These are phyloP conservation scores for Vanessa tameamea DNA, from an alignment of 1,140 invertebrate species.

Conservation along the genomic window DNA sequence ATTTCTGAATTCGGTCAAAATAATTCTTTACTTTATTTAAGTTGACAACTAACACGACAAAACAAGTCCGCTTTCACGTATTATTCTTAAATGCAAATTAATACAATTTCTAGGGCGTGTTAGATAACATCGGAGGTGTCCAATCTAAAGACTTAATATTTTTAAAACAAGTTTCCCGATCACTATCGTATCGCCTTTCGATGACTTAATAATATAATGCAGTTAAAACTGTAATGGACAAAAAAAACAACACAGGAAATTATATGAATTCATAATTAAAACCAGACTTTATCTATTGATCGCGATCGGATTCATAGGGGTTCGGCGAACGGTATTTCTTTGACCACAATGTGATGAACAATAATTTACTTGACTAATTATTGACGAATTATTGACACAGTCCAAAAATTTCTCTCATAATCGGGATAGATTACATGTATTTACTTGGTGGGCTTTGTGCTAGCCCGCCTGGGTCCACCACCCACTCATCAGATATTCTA, in stretches of 20 bases:
- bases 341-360: not conserved
- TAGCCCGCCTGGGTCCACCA: too few species aligned
- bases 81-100: constrained; percentile 26
- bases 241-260: constrained; percentile 3
- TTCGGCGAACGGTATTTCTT: not conserved
- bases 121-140: constrained; percentile 28
- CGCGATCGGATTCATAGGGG: not conserved
- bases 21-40: not conserved
- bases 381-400: too few species aligned
- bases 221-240: constrained; percentile 15
- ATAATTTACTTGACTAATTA: too few species aligned
- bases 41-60: constrained; percentile 19
- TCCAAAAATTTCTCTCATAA: too few species aligned
- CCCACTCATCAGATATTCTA: too few species aligned
- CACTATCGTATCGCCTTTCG: constrained; percentile 25
- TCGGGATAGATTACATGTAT: too few species aligned
- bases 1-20: not conserved
- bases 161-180: constrained; percentile 27
- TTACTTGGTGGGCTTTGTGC: too few species aligned
- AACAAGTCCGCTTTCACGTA: constrained; percentile 16
- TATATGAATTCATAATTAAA: constrained; percentile 14
- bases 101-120: constrained; percentile 28
- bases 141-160: constrained; percentile 16
- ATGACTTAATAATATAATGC: constrained; percentile 31
- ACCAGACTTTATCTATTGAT: not conserved